Percentiles rank a stretch among this genome's conserved stretches.
Evolutionary conservation across 2,888 invertebrate genomes (phyloP).

Genomic region (Drosophila subquinaria): DNA sequence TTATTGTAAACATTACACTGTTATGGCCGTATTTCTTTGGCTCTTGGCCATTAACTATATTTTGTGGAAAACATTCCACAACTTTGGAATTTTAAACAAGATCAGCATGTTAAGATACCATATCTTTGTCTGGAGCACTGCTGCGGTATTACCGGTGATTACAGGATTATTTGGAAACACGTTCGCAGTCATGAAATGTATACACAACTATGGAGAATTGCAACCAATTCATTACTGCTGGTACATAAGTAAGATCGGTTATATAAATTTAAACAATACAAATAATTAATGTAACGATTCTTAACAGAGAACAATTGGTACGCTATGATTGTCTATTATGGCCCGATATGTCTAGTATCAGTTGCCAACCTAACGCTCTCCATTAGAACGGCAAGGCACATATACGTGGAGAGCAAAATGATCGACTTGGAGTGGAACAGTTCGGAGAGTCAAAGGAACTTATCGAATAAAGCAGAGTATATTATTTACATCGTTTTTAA

Average conservation of each 20-base stretch:
- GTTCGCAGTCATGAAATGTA: neutral
- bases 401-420: conserved; percentile 63
- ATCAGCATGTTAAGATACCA: conserved; percentile 63
- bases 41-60: conserved; percentile 93
- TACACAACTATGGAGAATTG: conserved; percentile 13
- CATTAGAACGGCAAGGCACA: conserved; percentile 64
- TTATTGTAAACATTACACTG: conserved; percentile 87
- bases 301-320: conserved; percentile 48
- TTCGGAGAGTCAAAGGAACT: neutral
- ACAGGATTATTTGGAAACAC: conserved; percentile 67
- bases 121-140: conserved; percentile 73
- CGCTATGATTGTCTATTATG: conserved; percentile 70
- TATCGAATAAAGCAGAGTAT: conserved; percentile 15
- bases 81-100: neutral
- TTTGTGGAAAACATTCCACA: conserved; percentile 88
- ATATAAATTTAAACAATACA: neutral
- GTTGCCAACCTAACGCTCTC: conserved; percentile 70
- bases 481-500: neutral
- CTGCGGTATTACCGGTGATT: conserved; percentile 49
- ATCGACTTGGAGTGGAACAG: conserved; percentile 50
- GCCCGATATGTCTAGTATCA: conserved; percentile 68
- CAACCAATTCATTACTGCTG: conserved; percentile 87
- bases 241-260: conserved; percentile 86
- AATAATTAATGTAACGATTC: neutral
- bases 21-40: conserved; percentile 93